Base-by-base conservation (phyloP, 2,888 invertebrate species). In the Stenotaenia linearis region DNA sequence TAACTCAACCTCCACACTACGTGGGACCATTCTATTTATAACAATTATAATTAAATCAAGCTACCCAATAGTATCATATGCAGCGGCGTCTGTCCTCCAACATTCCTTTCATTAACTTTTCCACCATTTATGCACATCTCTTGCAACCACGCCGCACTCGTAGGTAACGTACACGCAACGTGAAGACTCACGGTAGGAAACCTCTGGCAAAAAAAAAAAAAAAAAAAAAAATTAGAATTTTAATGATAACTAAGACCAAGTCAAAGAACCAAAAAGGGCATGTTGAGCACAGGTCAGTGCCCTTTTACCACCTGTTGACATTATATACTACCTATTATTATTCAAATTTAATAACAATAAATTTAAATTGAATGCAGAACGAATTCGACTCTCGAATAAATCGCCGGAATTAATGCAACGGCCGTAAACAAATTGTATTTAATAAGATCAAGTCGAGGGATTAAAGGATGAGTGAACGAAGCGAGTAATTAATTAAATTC, bases 31-130 rank as follows among this genome's bases (percentile, higher is more conserved):
- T n/a, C 32, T 9, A 32, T 32, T 32, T 32, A 32, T 45, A 45
- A n/a, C n/a, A n/a, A 45, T 45, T 45, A 6, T 23, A 21, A 25
- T 40, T 77, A n/a, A n/a, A n/a, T n/a, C n/a, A n/a, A n/a, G n/a
- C n/a, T n/a, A 81, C 81, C 81, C 50, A 80, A 35, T 23, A 81
- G 76, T 18, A 79, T 77, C 15, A 77, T 21, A 25, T 81, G 81
- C 9, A 81, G 37, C 12, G 80, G 80, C 23, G 80, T 81, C 79
- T 80, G 80, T 77, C 80, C 79, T 5, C 78, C 75, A 10, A 75
- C 28, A 25, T 79, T 81, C 12, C 77, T 77, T 23, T 78, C 81
- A 40, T 81, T 80, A 6, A 81, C 81, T 78, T 80, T 78, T 10
- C 79, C 80, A 18, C 80, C 81, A n/a, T 75, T 79, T 77, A 79